phyloP scores from a whole-genome alignment of 2,113 vertebrate species.

The Limnothrissa miodon region DNA sequence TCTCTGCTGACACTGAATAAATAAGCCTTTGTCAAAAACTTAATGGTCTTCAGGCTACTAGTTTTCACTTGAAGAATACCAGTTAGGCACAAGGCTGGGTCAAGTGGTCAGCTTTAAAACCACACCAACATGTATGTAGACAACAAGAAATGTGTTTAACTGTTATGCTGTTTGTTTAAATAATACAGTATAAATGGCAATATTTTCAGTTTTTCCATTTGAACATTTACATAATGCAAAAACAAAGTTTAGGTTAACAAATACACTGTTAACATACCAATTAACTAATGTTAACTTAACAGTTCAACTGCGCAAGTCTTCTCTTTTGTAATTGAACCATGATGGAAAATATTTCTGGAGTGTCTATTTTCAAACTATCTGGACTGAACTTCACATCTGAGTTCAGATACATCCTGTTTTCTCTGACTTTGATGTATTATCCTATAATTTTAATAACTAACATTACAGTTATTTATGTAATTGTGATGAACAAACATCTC shows the following conservation, averaged over 20 bases:
- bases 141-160: not conserved
- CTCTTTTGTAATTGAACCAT: not conserved
- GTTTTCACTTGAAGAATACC: too few species aligned
- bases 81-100: too few species aligned
- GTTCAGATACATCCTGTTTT: not conserved
- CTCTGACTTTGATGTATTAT: not conserved
- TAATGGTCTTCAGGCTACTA: too few species aligned
- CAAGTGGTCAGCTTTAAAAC: too few species aligned
- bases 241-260: not conserved
- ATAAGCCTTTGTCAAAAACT: too few species aligned
- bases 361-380: not conserved
- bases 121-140: too few species aligned
- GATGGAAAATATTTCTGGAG: not conserved
- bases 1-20: too few species aligned
- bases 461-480: not conserved
- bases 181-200: not conserved
- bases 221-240: not conserved
- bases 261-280: too few species aligned
- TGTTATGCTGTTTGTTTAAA: not conserved
- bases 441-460: not conserved
- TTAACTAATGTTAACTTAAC: too few species aligned
- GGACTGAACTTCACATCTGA: not conserved
- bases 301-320: too few species aligned
- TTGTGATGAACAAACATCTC: slow-evolving; percentile 32
- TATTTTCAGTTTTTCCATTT: not conserved